These are phyloP conservation scores for Silurus asotus DNA, from an alignment of 2,113 vertebrate genomes.

Conservation along the genomic window DNA sequence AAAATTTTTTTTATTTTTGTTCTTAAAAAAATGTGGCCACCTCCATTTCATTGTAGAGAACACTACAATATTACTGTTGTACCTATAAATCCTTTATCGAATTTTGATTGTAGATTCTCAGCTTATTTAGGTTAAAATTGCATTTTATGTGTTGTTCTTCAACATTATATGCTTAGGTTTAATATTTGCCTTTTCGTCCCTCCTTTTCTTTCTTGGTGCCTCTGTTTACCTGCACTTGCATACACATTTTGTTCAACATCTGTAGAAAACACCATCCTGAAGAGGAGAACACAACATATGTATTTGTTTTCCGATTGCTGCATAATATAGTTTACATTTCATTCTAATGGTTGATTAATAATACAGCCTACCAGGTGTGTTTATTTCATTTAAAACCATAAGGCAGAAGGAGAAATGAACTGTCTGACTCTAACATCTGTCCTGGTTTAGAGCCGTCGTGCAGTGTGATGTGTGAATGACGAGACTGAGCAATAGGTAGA, in stretches of 20 bases:
- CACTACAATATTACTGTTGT: background rate
- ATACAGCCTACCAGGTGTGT: background rate
- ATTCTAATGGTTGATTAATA: background rate
- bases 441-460: background rate
- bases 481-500: background rate
- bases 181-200: background rate
- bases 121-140: background rate
- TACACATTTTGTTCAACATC: background rate
- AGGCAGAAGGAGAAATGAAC: background rate
- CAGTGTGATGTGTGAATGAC: background rate
- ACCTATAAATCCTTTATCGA: background rate
- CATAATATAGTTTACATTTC: too few relatives aligned
- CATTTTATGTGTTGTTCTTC: background rate
- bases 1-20: background rate
- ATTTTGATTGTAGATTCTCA: too few relatives aligned
- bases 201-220: background rate
- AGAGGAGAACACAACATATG: background rate
- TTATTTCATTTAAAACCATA: constrained; percentile 6
- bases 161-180: background rate
- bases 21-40: background rate
- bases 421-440: background rate
- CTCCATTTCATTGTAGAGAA: background rate
- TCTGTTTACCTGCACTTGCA: background rate
- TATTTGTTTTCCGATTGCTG: background rate
- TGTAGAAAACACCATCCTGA: background rate